Evolutionary conservation across 2,797 vertebrate genomes (phyloP).

Genomic region (Channa striata): DNA sequence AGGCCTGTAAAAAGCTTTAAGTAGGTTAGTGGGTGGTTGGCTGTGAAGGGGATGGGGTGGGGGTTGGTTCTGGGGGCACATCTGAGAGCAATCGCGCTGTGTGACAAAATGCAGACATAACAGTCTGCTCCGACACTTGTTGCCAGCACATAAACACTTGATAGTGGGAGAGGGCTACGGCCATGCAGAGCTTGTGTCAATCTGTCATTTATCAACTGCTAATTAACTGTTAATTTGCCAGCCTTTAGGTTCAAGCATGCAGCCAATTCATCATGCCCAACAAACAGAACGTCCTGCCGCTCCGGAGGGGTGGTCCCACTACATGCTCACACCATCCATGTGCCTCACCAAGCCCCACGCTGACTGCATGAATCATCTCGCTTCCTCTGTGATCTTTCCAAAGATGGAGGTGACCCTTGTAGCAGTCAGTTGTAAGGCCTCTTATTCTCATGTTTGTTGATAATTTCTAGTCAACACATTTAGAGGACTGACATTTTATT

Average conservation of each 20-base stretch:
- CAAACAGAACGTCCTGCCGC: conserved; percentile 70
- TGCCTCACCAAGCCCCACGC: conserved; percentile 6
- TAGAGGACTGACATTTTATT: conserved; percentile 18
- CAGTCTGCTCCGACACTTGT: conserved; percentile 88
- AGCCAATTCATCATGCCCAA: conserved; percentile 86
- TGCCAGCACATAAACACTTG: conserved; percentile 91
- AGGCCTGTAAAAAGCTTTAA: conserved; percentile 4
- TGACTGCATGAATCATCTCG: conserved; percentile 51
- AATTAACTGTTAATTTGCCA: conserved; percentile 91
- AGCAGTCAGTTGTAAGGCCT: conserved; percentile 18
- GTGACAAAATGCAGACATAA: conserved; percentile 88
- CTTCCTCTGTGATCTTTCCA: conserved; percentile 33
- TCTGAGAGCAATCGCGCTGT: conserved; percentile 80
- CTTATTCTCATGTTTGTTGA: conserved; percentile 42
- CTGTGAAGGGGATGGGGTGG: background rate
- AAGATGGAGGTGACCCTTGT: conserved; percentile 31
- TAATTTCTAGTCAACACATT: conserved; percentile 36
- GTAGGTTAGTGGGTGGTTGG: conserved; percentile 21
- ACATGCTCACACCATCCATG: conserved; percentile 45
- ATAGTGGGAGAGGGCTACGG: conserved; percentile 70
- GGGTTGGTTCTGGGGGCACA: conserved; percentile 55
- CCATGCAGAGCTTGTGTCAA: conserved; percentile 72
- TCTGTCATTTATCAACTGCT: conserved; percentile 90
- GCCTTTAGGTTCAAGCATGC: conserved; percentile 87
- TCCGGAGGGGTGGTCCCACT: conserved; percentile 68